phyloP scores from a whole-genome alignment of 2,113 vertebrate genomes.

The Alaudala cheleensis region DNA sequence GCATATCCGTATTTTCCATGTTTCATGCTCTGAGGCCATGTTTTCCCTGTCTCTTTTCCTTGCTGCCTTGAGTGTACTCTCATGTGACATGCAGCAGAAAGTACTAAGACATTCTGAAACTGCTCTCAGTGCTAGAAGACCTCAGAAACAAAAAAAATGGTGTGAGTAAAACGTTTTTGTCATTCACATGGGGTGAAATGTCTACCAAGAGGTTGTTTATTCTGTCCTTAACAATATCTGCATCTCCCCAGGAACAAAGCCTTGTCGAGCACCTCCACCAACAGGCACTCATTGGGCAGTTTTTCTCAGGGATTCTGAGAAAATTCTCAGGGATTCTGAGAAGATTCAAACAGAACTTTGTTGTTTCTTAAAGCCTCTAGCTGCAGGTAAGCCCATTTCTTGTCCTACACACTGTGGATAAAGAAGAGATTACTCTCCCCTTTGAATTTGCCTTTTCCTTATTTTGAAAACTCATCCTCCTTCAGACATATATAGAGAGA shows the following conservation, averaged over 20 bases:
- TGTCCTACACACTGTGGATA: neutral
- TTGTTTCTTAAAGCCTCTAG: neutral
- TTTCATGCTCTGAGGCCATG: neutral
- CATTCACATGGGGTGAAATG: neutral
- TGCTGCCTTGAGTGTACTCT: neutral
- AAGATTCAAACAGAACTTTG: neutral
- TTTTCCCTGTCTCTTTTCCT: neutral
- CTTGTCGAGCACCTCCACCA: neutral
- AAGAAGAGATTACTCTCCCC: neutral
- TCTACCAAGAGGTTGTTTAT: neutral
- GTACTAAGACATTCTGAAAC: neutral
- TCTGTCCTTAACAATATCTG: neutral
- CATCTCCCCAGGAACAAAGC: neutral
- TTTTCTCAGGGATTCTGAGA: neutral
- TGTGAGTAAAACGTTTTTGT: neutral
- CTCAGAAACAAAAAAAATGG: neutral
- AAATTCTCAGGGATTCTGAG: neutral
- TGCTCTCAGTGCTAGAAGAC: neutral
- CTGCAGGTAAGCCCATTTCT: neutral
- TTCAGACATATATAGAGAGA: neutral
- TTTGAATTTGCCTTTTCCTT: neutral
- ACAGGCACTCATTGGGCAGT: rapidly evolving
- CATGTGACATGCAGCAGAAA: neutral
- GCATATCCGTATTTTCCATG: neutral
- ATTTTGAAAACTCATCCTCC: neutral